These are phyloP conservation scores for Parazoanthus darwini DNA, from an alignment of 92 coral and sea anemone species.

Conservation along the genomic window DNA sequence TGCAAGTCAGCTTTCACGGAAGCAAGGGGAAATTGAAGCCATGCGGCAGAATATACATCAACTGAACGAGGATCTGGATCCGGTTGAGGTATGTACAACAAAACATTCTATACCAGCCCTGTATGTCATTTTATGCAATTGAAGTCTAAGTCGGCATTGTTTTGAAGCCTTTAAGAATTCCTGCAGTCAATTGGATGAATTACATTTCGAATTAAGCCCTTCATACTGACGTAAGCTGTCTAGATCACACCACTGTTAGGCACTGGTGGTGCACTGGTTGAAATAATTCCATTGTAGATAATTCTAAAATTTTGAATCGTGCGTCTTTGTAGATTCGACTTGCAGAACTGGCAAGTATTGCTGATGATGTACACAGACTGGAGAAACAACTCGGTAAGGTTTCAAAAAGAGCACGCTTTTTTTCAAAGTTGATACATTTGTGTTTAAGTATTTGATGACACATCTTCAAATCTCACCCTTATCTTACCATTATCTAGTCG, in stretches of 20 bases:
- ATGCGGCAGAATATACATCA: conserved; percentile 71
- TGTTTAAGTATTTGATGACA: neutral
- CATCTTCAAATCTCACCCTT: neutral
- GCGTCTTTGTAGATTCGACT: conserved; percentile 56
- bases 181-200: no score
- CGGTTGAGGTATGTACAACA: conserved; percentile 76
- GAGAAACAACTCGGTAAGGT: conserved; percentile 77
- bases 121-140: neutral
- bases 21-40: conserved; percentile 74
- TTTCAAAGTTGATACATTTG: neutral
- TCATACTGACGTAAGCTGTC: neutral
- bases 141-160: no score
- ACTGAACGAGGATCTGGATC: conserved; percentile 66
- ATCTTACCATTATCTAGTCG: neutral
- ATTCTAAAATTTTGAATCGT: neutral
- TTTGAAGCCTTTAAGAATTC: no score
- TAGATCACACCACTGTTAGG: neutral
- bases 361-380: conserved; percentile 66
- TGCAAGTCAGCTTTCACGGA: conserved; percentile 63
- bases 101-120: neutral
- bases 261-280: neutral
- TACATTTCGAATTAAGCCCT: no score
- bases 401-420: neutral
- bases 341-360: conserved; percentile 67
- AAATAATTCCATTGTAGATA: neutral